A percentile compares a stretch with the other conserved stretches of the same genome.
Evolutionary conservation across 2,797 vertebrate species (phyloP).

Genomic region (Enoplosus armatus): DNA sequence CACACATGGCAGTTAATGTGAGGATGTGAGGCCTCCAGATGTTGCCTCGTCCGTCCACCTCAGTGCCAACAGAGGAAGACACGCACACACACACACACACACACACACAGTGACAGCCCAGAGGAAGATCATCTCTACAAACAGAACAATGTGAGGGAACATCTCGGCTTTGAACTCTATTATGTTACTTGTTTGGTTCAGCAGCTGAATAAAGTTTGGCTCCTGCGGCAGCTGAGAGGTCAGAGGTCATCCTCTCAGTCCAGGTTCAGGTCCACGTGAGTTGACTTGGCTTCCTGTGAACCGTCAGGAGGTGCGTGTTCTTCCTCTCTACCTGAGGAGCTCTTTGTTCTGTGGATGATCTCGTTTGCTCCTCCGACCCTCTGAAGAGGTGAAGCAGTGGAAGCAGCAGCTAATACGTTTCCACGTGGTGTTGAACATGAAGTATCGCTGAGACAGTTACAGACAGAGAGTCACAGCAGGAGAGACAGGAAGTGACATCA

Average conservation of each 20-base stretch:
- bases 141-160: slow-evolving; percentile 45
- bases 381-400: too few species aligned
- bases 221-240: slow-evolving; percentile 3
- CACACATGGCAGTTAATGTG: background rate
- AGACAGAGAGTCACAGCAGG: too few species aligned
- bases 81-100: slow-evolving; percentile 4
- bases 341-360: too few species aligned
- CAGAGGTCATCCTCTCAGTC: slow-evolving; percentile 19
- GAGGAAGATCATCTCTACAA: slow-evolving; percentile 45
- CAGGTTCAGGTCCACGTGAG: background rate
- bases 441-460: too few species aligned
- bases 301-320: slow-evolving; percentile 8
- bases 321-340: background rate
- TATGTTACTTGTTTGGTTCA: background rate
- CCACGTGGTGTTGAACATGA: too few species aligned
- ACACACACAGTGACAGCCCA: slow-evolving; percentile 17
- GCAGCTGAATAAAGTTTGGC: background rate
- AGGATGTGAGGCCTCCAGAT: slow-evolving; percentile 42
- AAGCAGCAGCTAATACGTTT: too few species aligned
- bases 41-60: slow-evolving; percentile 4
- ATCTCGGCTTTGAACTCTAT: slow-evolving; percentile 22
- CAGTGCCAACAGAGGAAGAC: slow-evolving; percentile 27
- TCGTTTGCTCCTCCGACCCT: too few species aligned
- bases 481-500: too few species aligned
- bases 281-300: background rate